A percentile compares a stretch with the other conserved stretches of the same genome.
phyloP scores from a whole-genome alignment of 2,113 vertebrate species.

The Alces alces region DNA sequence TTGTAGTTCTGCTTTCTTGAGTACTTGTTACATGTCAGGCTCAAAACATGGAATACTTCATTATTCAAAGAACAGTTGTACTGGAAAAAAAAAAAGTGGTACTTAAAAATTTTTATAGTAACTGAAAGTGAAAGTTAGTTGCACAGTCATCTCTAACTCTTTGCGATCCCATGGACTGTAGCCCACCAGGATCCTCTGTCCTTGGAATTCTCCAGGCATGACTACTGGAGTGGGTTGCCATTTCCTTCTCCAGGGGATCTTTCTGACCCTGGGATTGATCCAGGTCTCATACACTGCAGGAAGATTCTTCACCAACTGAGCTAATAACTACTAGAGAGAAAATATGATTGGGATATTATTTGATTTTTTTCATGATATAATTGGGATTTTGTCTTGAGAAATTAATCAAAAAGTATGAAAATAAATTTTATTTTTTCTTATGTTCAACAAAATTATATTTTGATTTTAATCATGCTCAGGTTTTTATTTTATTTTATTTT shows the following conservation, averaged over 20 bases:
- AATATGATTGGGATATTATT: not conserved
- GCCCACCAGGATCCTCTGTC: not conserved
- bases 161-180: not conserved
- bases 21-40: not conserved
- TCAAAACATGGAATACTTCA: not conserved
- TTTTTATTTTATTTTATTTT: not conserved
- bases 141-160: not conserved
- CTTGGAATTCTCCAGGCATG: not conserved
- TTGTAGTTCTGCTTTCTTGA: not conserved
- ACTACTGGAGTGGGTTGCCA: not conserved
- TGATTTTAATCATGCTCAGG: not conserved
- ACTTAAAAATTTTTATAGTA: not conserved
- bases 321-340: not conserved
- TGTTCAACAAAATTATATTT: not conserved
- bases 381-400: conserved; percentile 9
- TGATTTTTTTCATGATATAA: not conserved
- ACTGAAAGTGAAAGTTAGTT: not conserved
- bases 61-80: not conserved
- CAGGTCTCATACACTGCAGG: not conserved
- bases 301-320: not conserved
- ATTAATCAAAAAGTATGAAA: not conserved
- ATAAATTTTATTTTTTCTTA: not conserved
- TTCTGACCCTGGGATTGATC: not conserved
- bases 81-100: not conserved
- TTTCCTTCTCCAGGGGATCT: not conserved